Conservation (phyloP, 2,888 invertebrate genomes). For the Drosophila atroscutellata region DNA sequence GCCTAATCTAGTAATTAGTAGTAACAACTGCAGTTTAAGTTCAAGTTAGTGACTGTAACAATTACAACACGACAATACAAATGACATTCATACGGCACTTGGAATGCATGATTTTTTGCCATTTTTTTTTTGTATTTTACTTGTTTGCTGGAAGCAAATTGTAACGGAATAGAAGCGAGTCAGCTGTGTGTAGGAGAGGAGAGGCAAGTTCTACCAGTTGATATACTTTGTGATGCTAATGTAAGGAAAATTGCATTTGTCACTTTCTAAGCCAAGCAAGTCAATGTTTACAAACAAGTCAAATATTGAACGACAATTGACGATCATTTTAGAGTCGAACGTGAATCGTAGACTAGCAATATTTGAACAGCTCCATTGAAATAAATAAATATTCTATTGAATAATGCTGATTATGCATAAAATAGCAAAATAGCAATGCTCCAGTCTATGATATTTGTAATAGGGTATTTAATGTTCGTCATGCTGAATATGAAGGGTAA, state of each 20-base stretch:
- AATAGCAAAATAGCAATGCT: background rate
- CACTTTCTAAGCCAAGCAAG: background rate
- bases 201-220: background rate
- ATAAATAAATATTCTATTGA: background rate
- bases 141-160: background rate
- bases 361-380: background rate
- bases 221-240: background rate
- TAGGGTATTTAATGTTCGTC: background rate
- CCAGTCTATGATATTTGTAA: background rate
- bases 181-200: background rate
- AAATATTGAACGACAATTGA: background rate
- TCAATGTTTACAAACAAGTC: background rate
- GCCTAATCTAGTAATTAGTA: constrained; percentile 32
- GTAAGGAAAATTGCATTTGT: background rate
- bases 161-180: background rate
- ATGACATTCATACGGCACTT: constrained; percentile 48
- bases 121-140: background rate
- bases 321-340: background rate
- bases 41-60: constrained; percentile 38
- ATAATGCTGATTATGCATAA: background rate
- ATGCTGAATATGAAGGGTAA: no score
- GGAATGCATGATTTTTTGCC: background rate
- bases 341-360: background rate
- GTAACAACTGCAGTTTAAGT: constrained; percentile 24
- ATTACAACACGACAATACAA: constrained; percentile 42